Conservation (phyloP, 1,140 invertebrate genomes). For the Campoletis sonorensis region DNA sequence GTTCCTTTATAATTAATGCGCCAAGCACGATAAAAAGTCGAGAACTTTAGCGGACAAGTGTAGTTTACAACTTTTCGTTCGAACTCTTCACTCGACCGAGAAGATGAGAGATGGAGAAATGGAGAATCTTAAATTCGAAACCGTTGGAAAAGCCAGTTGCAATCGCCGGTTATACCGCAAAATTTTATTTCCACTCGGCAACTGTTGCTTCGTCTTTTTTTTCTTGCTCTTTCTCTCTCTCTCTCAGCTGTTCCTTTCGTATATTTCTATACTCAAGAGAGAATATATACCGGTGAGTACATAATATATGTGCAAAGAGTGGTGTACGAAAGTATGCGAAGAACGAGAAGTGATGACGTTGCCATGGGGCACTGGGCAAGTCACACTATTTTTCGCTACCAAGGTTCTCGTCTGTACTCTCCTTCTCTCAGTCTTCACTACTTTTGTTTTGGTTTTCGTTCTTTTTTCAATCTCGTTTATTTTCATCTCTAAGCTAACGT, state of each 20-base stretch:
- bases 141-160: conserved; percentile 14
- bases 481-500: conserved; percentile 15
- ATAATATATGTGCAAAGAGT: neutral
- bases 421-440: neutral
- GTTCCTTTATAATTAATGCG: no score
- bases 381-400: conserved; percentile 16
- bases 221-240: neutral
- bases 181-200: conserved; percentile 37
- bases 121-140: neutral
- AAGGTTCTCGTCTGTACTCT: conserved; percentile 33
- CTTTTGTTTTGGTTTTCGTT: no score
- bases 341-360: conserved; percentile 31
- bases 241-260: neutral
- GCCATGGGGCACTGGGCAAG: conserved; percentile 1
- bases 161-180: conserved; percentile 37
- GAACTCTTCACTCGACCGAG: no score
- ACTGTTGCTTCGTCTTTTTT: neutral
- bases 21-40: neutral
- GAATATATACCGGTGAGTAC: neutral
- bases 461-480: conserved; percentile 35
- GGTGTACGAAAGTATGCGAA: neutral
- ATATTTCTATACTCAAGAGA: neutral
- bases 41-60: neutral
- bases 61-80: no score
- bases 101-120: neutral